phyloP scores from a whole-genome alignment of 2,797 vertebrate species.

The Austrolebias charrua region DNA sequence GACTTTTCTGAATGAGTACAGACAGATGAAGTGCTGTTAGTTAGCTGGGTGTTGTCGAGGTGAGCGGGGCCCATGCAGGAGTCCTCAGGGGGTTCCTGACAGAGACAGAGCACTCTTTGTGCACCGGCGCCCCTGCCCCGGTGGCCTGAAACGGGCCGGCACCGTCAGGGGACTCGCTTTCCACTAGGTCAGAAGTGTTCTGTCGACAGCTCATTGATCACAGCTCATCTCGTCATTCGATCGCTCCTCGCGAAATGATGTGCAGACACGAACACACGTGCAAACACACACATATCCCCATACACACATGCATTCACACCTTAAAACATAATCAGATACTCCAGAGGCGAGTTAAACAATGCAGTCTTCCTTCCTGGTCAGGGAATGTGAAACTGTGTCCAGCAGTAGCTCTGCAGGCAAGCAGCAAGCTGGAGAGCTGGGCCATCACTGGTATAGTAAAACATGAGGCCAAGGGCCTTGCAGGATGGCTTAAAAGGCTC shows the following conservation, averaged over 20 bases:
- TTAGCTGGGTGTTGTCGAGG: constrained; percentile 67
- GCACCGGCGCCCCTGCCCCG: constrained; percentile 68
- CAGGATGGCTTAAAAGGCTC: constrained; percentile 74
- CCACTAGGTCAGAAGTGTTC: constrained; percentile 83
- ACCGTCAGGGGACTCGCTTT: constrained; percentile 76
- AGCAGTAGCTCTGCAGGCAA: constrained; percentile 57
- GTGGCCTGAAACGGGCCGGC: constrained; percentile 75
- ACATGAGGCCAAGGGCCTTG: constrained; percentile 59
- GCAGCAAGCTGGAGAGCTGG: constrained; percentile 43
- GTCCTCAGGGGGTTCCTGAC: constrained; percentile 68
- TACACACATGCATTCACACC: constrained; percentile 47
- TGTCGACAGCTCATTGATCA: constrained; percentile 86
- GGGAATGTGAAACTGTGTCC: constrained; percentile 57
- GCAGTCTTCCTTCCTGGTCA: constrained; percentile 49
- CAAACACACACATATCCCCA: constrained; percentile 17
- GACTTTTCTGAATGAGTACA: constrained; percentile 55
- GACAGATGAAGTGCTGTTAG: constrained; percentile 74
- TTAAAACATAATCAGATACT: constrained; percentile 66
- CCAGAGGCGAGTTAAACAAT: constrained; percentile 68
- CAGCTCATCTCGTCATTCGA: constrained; percentile 83
- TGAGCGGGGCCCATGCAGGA: constrained; percentile 65
- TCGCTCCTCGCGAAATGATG: constrained; percentile 55
- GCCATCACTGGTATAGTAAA: constrained; percentile 69
- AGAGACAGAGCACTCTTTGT: constrained; percentile 79
- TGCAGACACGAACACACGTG: constrained; percentile 39